phyloP scores from a whole-genome alignment of 1,140 invertebrate genomes.

The Heliconius eleuchia region DNA sequence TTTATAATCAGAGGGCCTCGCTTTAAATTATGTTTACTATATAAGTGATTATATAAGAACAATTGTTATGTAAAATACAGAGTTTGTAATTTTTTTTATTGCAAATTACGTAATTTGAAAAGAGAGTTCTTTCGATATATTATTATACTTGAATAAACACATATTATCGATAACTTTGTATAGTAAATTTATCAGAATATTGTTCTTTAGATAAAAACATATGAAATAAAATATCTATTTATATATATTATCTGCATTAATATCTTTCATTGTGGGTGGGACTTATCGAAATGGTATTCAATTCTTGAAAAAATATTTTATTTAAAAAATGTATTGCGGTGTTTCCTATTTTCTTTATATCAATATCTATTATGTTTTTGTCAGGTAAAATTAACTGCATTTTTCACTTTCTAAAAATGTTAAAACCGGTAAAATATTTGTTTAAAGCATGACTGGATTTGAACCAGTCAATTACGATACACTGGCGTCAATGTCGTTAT shows the following conservation, averaged over 20 bases:
- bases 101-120: slow-evolving; percentile 2
- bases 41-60: no score
- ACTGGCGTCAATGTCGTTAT: not conserved
- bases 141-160: not conserved
- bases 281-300: not conserved
- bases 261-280: not conserved
- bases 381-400: no score
- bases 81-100: not conserved
- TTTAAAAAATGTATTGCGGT: no score
- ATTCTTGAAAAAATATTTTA: not conserved
- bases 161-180: not conserved
- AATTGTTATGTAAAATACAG: no score
- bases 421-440: no score
- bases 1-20: no score
- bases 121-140: not conserved
- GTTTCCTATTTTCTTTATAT: no score
- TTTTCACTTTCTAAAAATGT: no score
- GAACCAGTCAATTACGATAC: not conserved
- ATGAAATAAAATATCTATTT: not conserved
- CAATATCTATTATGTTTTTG: no score
- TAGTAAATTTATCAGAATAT: not conserved
- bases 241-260: not conserved
- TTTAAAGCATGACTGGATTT: not conserved
- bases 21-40: no score
- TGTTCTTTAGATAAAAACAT: not conserved